Conservation (phyloP, 2,888 invertebrate genomes). For the Deilephila porcellus region DNA sequence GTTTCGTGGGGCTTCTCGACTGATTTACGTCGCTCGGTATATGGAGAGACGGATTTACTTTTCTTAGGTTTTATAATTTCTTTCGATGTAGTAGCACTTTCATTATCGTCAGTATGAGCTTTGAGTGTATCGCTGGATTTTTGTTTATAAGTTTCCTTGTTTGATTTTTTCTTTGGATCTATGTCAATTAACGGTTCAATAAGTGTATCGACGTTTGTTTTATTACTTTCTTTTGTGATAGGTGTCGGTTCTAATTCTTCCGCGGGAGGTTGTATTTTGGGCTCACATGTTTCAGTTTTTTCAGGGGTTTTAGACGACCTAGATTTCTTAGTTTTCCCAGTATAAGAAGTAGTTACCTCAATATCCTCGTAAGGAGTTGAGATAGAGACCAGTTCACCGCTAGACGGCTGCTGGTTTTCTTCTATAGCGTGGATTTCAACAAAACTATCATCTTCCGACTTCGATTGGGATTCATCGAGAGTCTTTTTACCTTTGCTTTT, state of each 20-base stretch:
- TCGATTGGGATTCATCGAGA: slow-evolving; percentile 63
- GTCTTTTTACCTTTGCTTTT: slow-evolving; percentile 65
- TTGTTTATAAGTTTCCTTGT: slow-evolving; percentile 45
- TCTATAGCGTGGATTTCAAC: slow-evolving; percentile 80
- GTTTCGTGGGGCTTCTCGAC: slow-evolving; percentile 55
- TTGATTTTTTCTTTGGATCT: slow-evolving; percentile 39
- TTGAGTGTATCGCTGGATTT: slow-evolving; percentile 42
- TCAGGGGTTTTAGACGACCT: slow-evolving; percentile 67
- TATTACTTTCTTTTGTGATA: not conserved
- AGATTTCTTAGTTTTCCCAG: slow-evolving; percentile 63
- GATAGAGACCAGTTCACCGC: slow-evolving; percentile 74
- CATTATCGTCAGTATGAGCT: slow-evolving; percentile 43
- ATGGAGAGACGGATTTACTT: slow-evolving; percentile 67
- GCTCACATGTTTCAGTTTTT: slow-evolving; percentile 50
- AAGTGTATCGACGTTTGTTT: slow-evolving; percentile 37
- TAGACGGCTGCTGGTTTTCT: slow-evolving; percentile 65
- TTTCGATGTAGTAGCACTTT: slow-evolving; percentile 47
- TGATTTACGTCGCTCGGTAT: slow-evolving; percentile 59
- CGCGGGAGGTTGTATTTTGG: slow-evolving; percentile 48
- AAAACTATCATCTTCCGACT: slow-evolving; percentile 75
- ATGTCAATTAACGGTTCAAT: slow-evolving; percentile 46
- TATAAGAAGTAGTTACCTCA: slow-evolving; percentile 58
- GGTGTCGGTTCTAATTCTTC: slow-evolving; percentile 37
- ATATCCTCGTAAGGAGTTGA: slow-evolving; percentile 69
- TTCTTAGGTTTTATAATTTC: slow-evolving; percentile 63